These are phyloP conservation scores for Aphodius sticticus DNA, from an alignment of 2,888 invertebrate species.

Conservation along the genomic window DNA sequence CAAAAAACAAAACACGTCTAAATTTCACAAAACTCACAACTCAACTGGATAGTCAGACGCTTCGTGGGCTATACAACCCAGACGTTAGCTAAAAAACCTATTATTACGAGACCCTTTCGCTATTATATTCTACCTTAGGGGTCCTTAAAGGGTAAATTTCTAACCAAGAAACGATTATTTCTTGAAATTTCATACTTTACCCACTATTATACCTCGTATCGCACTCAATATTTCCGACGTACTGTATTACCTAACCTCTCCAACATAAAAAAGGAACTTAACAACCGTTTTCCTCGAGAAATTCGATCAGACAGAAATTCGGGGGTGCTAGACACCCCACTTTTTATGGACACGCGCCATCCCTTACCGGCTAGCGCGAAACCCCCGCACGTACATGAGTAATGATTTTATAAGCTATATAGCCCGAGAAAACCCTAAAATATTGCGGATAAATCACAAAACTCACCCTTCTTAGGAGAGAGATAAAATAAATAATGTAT, in stretches of 20 bases:
- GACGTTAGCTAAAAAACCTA: background rate
- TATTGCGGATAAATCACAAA: background rate
- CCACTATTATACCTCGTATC: background rate
- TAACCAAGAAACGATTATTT: background rate
- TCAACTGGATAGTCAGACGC: background rate
- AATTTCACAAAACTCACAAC: background rate
- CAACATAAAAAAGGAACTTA: background rate
- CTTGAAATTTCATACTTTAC: background rate
- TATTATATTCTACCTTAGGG: background rate
- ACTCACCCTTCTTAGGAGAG: background rate
- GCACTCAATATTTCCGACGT: background rate
- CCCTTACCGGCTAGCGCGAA: background rate
- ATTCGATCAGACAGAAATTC: slow-evolving; percentile 4
- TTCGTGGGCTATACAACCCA: background rate
- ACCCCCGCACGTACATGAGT: background rate
- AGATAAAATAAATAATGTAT: slow-evolving; percentile 4
- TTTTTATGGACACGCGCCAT: background rate
- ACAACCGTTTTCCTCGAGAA: background rate
- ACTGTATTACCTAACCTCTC: background rate
- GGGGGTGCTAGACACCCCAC: slow-evolving; percentile 4
- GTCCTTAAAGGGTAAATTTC: background rate
- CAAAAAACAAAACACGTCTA: background rate
- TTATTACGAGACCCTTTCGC: background rate
- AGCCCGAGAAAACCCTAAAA: slow-evolving; percentile 4
- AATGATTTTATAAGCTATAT: slow-evolving; percentile 4